phyloP scores from a whole-genome alignment of 2,888 invertebrate species.

The Spialia ferax region DNA sequence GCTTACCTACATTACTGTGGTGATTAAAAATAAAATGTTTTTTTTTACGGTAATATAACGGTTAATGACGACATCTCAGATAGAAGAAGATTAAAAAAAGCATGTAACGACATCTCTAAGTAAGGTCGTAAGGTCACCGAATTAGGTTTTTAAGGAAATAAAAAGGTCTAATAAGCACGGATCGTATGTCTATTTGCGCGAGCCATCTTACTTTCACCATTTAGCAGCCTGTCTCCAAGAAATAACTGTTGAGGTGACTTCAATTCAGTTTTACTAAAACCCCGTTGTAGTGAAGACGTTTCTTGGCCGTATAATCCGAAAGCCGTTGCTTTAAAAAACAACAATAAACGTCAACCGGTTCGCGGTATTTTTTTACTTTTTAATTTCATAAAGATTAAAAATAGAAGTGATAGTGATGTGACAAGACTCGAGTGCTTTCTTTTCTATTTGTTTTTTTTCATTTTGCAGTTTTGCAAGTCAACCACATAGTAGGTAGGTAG shows the following conservation, averaged over 20 bases:
- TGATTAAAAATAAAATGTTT: too few species aligned
- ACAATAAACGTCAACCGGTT: conserved; percentile 19
- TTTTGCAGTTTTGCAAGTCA: conserved; percentile 3
- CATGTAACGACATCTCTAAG: neutral
- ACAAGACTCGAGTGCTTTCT: conserved; percentile 10
- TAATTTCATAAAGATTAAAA: conserved; percentile 22
- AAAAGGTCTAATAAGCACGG: conserved; percentile 17
- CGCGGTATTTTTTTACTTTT: conserved; percentile 23
- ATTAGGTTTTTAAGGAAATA: conserved; percentile 19
- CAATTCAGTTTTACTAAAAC: conserved; percentile 13
- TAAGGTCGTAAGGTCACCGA: conserved; percentile 17
- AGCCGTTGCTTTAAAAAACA: conserved; percentile 10
- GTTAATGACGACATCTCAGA: neutral
- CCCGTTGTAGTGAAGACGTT: neutral
- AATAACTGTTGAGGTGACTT: conserved; percentile 9
- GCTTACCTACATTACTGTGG: too few species aligned
- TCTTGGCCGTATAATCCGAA: conserved; percentile 5
- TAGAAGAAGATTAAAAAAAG: neutral
- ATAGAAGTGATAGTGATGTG: conserved; percentile 30
- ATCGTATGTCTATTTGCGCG: conserved; percentile 14
- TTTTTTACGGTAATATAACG: too few species aligned
- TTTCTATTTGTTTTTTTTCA: neutral
- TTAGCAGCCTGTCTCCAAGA: conserved; percentile 18
- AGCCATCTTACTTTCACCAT: conserved; percentile 22
- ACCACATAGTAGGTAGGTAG: conserved; percentile 6